Evolutionary conservation across 1,140 invertebrate species (phyloP).

Genomic region (Trinorchestia longiramus): DNA sequence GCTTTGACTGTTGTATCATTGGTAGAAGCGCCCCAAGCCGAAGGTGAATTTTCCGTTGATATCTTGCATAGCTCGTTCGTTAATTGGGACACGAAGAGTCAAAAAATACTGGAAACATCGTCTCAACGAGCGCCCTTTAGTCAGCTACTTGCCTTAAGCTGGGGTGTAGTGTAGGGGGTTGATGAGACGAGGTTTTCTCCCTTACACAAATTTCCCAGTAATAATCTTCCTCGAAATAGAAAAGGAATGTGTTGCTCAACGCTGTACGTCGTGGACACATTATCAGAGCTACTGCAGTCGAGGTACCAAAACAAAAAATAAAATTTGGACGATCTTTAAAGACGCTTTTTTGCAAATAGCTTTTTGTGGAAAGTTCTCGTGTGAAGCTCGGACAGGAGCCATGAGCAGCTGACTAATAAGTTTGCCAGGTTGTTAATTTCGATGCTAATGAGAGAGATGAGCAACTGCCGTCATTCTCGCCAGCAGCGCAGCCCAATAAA

Average conservation of each 20-base stretch:
- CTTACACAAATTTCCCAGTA: not conserved
- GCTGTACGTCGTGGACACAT: not conserved
- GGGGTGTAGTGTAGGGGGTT: not conserved
- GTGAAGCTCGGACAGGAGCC: slow-evolving; percentile 13
- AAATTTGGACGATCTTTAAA: not conserved
- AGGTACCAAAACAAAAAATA: not conserved
- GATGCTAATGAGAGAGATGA: slow-evolving; percentile 50
- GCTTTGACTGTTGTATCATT: not conserved
- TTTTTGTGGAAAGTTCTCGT: not conserved
- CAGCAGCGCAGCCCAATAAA: not conserved
- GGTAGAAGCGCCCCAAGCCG: not conserved
- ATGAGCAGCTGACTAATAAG: not conserved
- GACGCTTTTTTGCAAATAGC: not conserved
- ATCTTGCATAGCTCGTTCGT: not conserved
- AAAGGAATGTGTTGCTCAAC: not conserved
- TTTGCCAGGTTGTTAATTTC: slow-evolving; percentile 27
- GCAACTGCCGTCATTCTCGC: not conserved
- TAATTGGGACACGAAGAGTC: not conserved
- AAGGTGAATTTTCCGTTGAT: not conserved
- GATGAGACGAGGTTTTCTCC: not conserved
- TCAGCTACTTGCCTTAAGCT: not conserved
- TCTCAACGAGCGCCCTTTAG: not conserved
- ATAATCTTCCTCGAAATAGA: not conserved
- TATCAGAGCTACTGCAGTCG: not conserved
- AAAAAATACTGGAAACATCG: not conserved